Evolutionary conservation across 92 coral and sea anemone species (phyloP), one percentile per base, ranked within the genome.

Genomic region (Phenganax subtilis): DNA sequence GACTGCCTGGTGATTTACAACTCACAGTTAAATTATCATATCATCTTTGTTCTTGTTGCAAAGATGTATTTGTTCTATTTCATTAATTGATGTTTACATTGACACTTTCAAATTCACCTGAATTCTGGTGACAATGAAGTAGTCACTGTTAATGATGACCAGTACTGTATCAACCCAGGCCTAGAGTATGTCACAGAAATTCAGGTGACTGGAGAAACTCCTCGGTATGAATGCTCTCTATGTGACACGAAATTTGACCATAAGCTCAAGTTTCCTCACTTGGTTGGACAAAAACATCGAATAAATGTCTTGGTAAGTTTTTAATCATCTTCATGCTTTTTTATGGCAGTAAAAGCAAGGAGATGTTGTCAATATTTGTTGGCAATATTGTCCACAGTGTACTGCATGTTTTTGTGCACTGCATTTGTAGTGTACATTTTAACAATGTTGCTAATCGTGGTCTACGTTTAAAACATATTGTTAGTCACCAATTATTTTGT

Each of bases 201-300:
- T 92, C 99, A 96, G 97, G 99, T 96, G 80, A 87, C 90, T 81
- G 99, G 99, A 82, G 96, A 96, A 91, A 92, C 89, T 84, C 99
- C 97, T 63, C 86, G 99, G 65, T 96, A 96, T 87, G 97, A 96
- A 86, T 96, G 99, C 80, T 88, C 92, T 85, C 88, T 96, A 71
- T 96, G 99, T 80, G 94, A 92, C 87, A 84, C 99, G 80, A 96
- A 96, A 93, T 96, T 96, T 92, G 99, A 96, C 82, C 99, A 96
- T 93, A 96, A 96, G 91, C 88, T 96, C 92, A 96, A 96, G 99
- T 96, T 96, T 88, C 99, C 99, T 11, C 99, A 96, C 77, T 91
- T 96, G 85, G 99, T 96, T 90, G 99, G 99, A 85, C 93, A 94
- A 80, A 96, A 96, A 87, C 99, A 96, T 86, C 99, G 99, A 64